These are phyloP conservation scores for Frieseomelitta varia DNA, from an alignment of 1,140 invertebrate genomes.

Conservation along the genomic window DNA sequence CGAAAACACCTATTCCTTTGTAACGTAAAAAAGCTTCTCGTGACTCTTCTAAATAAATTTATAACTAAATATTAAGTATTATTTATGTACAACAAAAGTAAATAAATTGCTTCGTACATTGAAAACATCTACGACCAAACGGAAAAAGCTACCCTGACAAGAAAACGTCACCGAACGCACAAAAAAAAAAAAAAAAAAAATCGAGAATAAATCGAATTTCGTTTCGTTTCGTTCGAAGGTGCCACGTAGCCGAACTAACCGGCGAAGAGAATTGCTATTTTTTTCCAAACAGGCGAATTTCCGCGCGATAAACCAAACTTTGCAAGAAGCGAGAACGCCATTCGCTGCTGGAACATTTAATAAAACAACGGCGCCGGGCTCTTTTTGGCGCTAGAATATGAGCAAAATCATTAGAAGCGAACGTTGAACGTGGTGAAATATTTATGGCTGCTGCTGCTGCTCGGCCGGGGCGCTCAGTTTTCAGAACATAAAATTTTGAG, in stretches of 20 bases:
- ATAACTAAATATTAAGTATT: no score
- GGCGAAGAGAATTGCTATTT: background rate
- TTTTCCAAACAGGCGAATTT: background rate
- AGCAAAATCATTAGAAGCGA: background rate
- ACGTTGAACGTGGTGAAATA: constrained; percentile 15
- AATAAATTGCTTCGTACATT: no score
- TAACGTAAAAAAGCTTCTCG: no score
- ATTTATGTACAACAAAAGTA: no score
- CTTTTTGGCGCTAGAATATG: background rate
- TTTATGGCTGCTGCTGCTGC: background rate
- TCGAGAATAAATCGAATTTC: no score
- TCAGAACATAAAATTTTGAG: constrained; percentile 15
- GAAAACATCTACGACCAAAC: no score
- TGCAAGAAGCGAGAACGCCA: background rate
- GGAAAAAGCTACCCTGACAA: no score
- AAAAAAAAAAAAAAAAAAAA: no score
- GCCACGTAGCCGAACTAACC: background rate
- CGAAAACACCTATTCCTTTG: no score
- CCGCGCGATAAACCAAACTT: background rate
- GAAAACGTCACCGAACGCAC: no score
- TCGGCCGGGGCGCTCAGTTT: background rate
- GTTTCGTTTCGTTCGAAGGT: background rate
- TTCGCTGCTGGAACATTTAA: background rate
- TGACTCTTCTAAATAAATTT: no score
- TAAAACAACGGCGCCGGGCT: background rate